Base-by-base conservation (phyloP, 2,888 invertebrate genomes). In the Adela reaumurella region DNA sequence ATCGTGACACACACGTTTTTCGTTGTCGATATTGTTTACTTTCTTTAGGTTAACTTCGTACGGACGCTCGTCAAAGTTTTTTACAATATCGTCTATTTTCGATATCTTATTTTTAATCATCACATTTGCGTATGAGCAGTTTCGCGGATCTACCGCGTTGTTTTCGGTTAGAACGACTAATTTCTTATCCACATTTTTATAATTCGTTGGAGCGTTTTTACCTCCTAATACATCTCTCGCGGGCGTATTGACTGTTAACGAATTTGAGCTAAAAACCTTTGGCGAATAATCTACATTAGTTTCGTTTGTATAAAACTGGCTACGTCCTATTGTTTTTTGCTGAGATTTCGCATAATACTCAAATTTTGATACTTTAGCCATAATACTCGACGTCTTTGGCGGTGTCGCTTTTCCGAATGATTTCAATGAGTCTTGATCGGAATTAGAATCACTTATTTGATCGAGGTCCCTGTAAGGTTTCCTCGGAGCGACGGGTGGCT, bases 201-300 rank as follows among this genome's bases (percentile, higher is more conserved):
- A 85, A 55, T 83, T 86, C 28, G 79, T 74, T 17, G 80, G 79
- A 3, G 73, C 53, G 0, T 84, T 74, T 60, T 85, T 83, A 8
- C 84, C 83, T 0, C 89, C 90, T 28, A 92, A 67, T 0, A 92
- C 91, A 56, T 90, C 90, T 66, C 87, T 90, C 0, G 92, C 91
- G 0, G 92, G 91, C 3, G 89, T 89, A 56, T 88, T 92, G 0
- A 90, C 88, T 0, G 91, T 91, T 8, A 89, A 67, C 6, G 88
- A 85, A 60, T 90, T 90, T 0, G 90, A 82, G 18, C 88, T 87
- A 57, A 92, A 92, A 0, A 92, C 91, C 73, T 92, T 92, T 0
- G 92, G 92, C 0, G 88, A 84, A 16, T 82, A 71, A 46, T 79
- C 74, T 16, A 66, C 57, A 5, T 62, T 42, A 6, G 17, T 45